phyloP scores from a whole-genome alignment of 2,888 invertebrate genomes.

The Crioceris asparagi region DNA sequence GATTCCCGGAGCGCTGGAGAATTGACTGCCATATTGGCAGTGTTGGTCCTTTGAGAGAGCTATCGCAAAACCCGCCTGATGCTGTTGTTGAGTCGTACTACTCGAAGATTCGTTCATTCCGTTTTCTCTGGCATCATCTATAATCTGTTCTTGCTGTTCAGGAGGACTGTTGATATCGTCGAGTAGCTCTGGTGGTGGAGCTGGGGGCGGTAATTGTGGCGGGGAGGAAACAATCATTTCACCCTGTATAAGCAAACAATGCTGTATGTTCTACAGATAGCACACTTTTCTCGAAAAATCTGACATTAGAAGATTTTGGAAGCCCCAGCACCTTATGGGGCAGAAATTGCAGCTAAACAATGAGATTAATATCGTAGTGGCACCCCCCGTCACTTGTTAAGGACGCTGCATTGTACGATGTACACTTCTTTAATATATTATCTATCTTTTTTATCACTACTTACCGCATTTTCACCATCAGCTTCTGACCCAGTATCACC shows the following conservation, averaged over 20 bases:
- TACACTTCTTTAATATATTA: too few relatives aligned
- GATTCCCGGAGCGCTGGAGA: conserved; percentile 32
- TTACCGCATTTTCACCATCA: too few relatives aligned
- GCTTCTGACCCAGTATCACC: too few relatives aligned
- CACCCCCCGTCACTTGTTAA: too few relatives aligned
- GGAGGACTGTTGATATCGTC: conserved; percentile 23
- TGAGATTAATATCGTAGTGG: too few relatives aligned
- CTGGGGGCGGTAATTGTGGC: conserved; percentile 13
- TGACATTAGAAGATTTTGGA: conserved; percentile 1
- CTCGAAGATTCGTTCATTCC: not conserved
- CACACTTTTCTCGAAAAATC: conserved; percentile 1
- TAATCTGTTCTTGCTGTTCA: conserved; percentile 33
- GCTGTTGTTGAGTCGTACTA: conserved; percentile 50
- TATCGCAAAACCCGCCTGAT: conserved; percentile 49
- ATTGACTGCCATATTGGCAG: conserved; percentile 64
- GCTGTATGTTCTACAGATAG: too few relatives aligned
- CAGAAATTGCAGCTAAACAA: too few relatives aligned
- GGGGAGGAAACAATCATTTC: conserved; percentile 4
- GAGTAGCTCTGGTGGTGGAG: conserved; percentile 11
- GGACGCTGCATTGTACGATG: too few relatives aligned
- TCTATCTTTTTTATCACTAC: too few relatives aligned
- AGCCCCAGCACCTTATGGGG: not conserved
- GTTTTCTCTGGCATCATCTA: conserved; percentile 1
- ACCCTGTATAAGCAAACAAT: not conserved
- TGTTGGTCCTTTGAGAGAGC: conserved; percentile 61